Conservation (phyloP, 2,888 invertebrate genomes). For the Quadroppia sp. region DNA sequence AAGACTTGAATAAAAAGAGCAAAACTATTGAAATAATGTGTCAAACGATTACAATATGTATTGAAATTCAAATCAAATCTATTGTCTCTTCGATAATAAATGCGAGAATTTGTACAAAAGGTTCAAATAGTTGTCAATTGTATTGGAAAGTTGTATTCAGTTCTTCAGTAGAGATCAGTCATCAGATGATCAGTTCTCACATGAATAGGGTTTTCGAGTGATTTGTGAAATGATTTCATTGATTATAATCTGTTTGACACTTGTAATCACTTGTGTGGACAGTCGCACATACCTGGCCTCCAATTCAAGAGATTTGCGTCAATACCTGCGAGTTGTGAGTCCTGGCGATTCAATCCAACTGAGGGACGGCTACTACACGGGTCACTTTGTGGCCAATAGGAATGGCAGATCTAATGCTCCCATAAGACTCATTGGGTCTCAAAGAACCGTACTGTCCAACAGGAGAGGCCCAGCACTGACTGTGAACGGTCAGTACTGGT, state of each 20-base stretch:
- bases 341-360: conserved; percentile 23
- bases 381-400: neutral
- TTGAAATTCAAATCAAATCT: neutral
- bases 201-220: neutral
- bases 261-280: neutral
- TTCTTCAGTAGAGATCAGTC: neutral
- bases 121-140: too few species aligned
- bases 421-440: conserved; percentile 6
- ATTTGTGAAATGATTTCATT: neutral
- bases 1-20: too few species aligned
- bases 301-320: neutral
- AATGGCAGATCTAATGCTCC: neutral
- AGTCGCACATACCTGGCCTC: conserved; percentile 20
- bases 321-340: neutral
- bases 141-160: too few species aligned
- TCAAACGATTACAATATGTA: too few species aligned
- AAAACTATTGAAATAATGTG: too few species aligned
- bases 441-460: neutral
- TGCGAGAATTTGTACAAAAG: neutral
- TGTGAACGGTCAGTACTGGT: conserved; percentile 7
- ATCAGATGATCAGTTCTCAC: neutral
- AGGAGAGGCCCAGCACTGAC: neutral
- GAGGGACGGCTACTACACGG: conserved; percentile 15
- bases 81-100: neutral
- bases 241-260: neutral